A percentile compares a stretch with the other conserved stretches of the same genome.
Conservation (phyloP, 2,113 vertebrate genomes). For the Ceyx cyanopectus region DNA sequence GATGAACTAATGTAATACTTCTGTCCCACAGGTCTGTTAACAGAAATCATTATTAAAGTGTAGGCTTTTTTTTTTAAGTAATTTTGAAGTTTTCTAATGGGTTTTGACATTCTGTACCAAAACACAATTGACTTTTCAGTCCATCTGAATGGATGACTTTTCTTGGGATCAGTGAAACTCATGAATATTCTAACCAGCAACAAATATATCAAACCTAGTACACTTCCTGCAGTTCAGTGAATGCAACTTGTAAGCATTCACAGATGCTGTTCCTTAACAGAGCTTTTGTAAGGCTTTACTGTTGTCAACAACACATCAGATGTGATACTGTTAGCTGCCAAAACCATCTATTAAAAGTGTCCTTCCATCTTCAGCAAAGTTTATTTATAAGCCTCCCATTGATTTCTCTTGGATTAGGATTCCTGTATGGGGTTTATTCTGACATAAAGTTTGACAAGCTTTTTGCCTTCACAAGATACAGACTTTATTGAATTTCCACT, state of each 20-base stretch:
- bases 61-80: background rate
- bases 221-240: conserved; percentile 36
- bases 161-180: background rate
- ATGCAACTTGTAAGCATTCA: conserved; percentile 6
- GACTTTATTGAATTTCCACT: background rate
- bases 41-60: background rate
- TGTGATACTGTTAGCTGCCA: conserved; percentile 10
- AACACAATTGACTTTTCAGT: background rate
- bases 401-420: background rate
- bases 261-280: conserved; percentile 26
- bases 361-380: background rate
- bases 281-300: conserved; percentile 23
- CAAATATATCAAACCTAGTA: background rate
- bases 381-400: background rate
- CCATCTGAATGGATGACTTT: background rate
- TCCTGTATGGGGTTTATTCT: background rate
- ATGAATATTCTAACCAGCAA: conserved; percentile 43
- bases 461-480: background rate
- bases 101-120: background rate
- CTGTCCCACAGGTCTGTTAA: background rate
- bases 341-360: background rate
- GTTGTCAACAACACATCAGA: conserved; percentile 12
- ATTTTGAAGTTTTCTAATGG: background rate
- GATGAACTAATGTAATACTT: background rate
- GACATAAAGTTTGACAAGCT: background rate